phyloP scores from a whole-genome alignment of 2,888 invertebrate species.

The Eupithecia abbreviata region DNA sequence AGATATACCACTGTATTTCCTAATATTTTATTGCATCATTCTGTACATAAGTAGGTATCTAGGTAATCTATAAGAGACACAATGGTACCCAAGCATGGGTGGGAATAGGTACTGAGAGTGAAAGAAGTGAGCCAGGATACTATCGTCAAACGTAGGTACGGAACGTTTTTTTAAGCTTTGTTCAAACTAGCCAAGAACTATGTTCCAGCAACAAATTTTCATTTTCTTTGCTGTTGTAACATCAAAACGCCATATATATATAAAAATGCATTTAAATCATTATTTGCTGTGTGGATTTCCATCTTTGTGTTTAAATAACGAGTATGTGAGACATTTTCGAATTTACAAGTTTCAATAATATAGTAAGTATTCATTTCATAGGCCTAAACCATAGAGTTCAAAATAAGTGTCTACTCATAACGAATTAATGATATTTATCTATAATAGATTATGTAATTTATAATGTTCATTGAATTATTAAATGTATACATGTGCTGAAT shows the following conservation, averaged over 20 bases:
- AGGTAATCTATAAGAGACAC: too few relatives aligned
- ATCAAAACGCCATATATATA: not conserved
- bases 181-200: not conserved
- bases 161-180: not conserved
- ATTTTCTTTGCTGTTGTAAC: not conserved
- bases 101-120: too few relatives aligned
- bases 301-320: not conserved
- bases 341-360: not conserved
- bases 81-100: too few relatives aligned
- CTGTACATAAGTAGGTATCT: too few relatives aligned
- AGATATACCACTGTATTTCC: too few relatives aligned
- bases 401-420: constrained; percentile 14
- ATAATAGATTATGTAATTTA: constrained; percentile 14
- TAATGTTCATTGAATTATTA: constrained; percentile 10
- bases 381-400: constrained; percentile 31
- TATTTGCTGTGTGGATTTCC: not conserved
- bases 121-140: too few relatives aligned
- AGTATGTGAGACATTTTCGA: not conserved
- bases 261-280: not conserved
- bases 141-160: too few relatives aligned
- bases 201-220: not conserved
- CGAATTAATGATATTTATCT: constrained; percentile 8
- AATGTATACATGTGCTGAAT: constrained; percentile 14
- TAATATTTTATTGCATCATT: too few relatives aligned
- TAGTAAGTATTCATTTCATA: not conserved